Conservation (phyloP, 2,113 vertebrate species). For the Gobius niger region DNA sequence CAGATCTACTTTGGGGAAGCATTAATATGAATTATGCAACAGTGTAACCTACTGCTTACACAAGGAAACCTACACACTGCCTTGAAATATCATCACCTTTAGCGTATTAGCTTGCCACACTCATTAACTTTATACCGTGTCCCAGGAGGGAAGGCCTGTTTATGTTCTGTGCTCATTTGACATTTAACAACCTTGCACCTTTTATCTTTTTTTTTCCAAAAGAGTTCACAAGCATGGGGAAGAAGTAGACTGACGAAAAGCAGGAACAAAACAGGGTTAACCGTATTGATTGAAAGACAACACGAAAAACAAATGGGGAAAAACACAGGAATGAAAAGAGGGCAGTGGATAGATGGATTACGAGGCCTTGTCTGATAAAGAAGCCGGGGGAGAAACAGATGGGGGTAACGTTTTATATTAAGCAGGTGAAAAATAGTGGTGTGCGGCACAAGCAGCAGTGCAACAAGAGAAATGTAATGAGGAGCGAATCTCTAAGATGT, state of each 20-base stretch:
- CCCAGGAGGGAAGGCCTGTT: conserved; percentile 14
- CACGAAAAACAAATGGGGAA: conserved; percentile 46
- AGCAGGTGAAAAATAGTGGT: conserved; percentile 22
- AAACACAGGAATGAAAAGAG: conserved; percentile 27
- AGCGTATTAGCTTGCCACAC: conserved; percentile 21
- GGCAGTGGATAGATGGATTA: conserved; percentile 34
- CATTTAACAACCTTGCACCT: conserved; percentile 41
- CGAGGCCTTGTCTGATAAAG: conserved; percentile 21
- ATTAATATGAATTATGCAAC: conserved; percentile 29
- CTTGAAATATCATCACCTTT: conserved; percentile 17
- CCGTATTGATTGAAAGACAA: conserved; percentile 37
- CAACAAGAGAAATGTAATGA: conserved; percentile 30
- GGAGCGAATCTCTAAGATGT: conserved; percentile 22
- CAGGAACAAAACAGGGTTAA: conserved; percentile 42
- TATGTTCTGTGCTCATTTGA: conserved; percentile 48
- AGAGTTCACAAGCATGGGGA: background rate
- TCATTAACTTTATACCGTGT: conserved; percentile 43
- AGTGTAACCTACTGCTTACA: conserved; percentile 9
- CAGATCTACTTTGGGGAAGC: conserved; percentile 42
- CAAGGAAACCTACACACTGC: background rate
- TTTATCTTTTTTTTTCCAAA: conserved; percentile 44
- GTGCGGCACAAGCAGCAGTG: conserved; percentile 12
- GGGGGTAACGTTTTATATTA: conserved; percentile 32
- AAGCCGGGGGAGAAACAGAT: conserved; percentile 13
- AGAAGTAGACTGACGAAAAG: background rate